Evolutionary conservation across 2,888 invertebrate species (phyloP), one percentile per base, ranked within the genome.

Genomic region (Drosophila hawaiiensis): DNA sequence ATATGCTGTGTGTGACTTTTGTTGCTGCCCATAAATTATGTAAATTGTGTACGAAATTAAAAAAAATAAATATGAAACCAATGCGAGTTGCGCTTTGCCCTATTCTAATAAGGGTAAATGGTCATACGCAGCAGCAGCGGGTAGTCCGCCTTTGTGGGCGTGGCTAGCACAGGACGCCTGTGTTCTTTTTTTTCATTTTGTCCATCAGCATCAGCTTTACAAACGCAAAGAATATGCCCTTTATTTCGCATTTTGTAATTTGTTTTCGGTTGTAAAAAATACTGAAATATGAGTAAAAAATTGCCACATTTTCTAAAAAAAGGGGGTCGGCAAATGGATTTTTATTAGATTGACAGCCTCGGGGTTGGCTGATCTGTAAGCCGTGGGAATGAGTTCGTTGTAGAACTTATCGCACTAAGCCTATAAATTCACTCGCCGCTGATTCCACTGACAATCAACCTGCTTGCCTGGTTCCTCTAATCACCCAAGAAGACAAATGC

Each of bases 271-370:
- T 67, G 76, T 70, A 73, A 82, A 82, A 82, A 63, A 69, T 53
- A 52, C 61, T 76, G 87, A 86, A 88, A 89, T 87, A 89, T 89
- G 90, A 88, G 85, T 39, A 84, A 88, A 87, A 89, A 85, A 89
- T 85, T 85, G 82, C 82, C 73, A 80, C 78, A 84, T 77, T 73
- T 88, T 83, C 62, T 47, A 28, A 47, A 31, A 50, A 60, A n/a
- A 9, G 60, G 56, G 43, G 59, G 59, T 50, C 37, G 55, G 47
- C 67, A 81, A 91, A 90, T 89, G 82, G 75, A 77, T 86, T 83
- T 75, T 72, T 80, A 91, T 90, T 82, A 78, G 73, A 85, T 84
- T 87, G 73, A 56, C 41, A 35, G 22, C 5, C 16, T n/a, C 22
- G 53, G 66, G 80, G 82, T 77, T 77, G 80, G 82, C 74, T 77